Base-by-base conservation (phyloP, 2,797 vertebrate genomes). In the Crenichthys baileyi region DNA sequence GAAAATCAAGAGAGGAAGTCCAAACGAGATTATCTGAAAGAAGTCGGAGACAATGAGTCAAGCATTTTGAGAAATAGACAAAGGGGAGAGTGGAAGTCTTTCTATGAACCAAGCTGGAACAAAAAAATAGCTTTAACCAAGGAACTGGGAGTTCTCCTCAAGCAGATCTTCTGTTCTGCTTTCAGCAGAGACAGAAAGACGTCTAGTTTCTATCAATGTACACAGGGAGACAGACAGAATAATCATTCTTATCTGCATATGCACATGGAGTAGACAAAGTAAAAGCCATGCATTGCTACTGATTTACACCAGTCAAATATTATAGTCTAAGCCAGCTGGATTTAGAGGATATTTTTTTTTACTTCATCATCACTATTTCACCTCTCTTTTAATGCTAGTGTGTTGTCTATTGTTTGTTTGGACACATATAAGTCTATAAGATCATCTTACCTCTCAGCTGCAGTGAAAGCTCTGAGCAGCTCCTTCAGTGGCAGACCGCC, bases 1-100 rank as follows among this genome's bases (percentile, higher is more conserved):
- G 85, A 93, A 90, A 93, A 89, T 89, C 85, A 89, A 90, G 92
- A 91, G 89, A 83, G 87, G 82, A 92, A 91, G 88, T 91, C 93
- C 84, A 92, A 92, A 93, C 91, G 90, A 93, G 91, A 94, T 93
- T 93, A 94, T 92, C 86, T 93, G 88, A 93, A 92, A 92, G 92
- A 90, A 92, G 90, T 91, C 74, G 31, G 89, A 93, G 90, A 92
- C 92, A 93, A 92, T 93, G 89, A 92, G 85, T 76, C 85, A 87
- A 81, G 86, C 88, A 88, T 91, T 90, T 78, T 87, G 83, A 79
- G 87, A 79, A 86, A 88, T 58, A 81, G 89, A 92, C 89, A 92
- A 90, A 93, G 75, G 81, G 83, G 83, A 50, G 81, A 88, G 88
- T 80, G 83, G 82, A 90, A 78, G 74, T 87, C 85, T 91, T 88